Percentiles rank a stretch among this genome's conserved stretches.
phyloP scores from a whole-genome alignment of 2,888 invertebrate genomes.

The Drosophila macrothrix region DNA sequence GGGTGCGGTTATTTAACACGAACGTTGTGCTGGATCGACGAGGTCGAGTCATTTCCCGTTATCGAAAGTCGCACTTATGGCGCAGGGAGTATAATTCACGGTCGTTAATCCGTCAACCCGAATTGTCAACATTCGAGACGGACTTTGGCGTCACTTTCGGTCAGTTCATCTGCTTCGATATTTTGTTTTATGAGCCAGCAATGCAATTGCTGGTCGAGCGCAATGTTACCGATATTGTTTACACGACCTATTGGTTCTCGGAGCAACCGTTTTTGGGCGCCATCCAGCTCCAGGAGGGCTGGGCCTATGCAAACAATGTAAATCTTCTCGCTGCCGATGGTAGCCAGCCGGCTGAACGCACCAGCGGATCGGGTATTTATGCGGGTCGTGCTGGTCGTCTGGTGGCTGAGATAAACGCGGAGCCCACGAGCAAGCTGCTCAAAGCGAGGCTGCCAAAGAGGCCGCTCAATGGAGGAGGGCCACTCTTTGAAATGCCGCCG shows the following conservation, averaged over 20 bases:
- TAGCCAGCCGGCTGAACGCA: conserved; percentile 86
- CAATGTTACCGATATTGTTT: conserved; percentile 84
- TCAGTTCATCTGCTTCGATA: conserved; percentile 93
- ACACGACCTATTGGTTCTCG: conserved; percentile 92
- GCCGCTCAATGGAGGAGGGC: not conserved
- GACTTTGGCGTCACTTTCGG: conserved; percentile 93
- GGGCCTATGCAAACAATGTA: conserved; percentile 87
- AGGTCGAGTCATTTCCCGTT: conserved; percentile 89
- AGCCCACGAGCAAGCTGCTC: conserved; percentile 58
- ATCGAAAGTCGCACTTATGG: conserved; percentile 83
- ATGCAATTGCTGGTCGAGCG: conserved; percentile 83
- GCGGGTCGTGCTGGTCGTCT: conserved; percentile 83
- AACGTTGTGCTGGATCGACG: conserved; percentile 91
- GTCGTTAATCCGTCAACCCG: conserved; percentile 85
- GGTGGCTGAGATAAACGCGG: conserved; percentile 67
- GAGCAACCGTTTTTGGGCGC: conserved; percentile 89
- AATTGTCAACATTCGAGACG: conserved; percentile 88
- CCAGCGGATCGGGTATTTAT: conserved; percentile 88
- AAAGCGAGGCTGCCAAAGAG: conserved; percentile 79
- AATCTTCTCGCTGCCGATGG: conserved; percentile 88
- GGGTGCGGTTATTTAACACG: conserved; percentile 88
- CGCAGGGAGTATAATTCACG: conserved; percentile 86
- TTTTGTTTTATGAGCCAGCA: conserved; percentile 90
- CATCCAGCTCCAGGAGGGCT: conserved; percentile 87
- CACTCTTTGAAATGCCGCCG: conserved; percentile 30